Evolutionary conservation across 2,888 invertebrate species (phyloP), one percentile per base, ranked within the genome.

Genomic region (Cryptus viduatorius): DNA sequence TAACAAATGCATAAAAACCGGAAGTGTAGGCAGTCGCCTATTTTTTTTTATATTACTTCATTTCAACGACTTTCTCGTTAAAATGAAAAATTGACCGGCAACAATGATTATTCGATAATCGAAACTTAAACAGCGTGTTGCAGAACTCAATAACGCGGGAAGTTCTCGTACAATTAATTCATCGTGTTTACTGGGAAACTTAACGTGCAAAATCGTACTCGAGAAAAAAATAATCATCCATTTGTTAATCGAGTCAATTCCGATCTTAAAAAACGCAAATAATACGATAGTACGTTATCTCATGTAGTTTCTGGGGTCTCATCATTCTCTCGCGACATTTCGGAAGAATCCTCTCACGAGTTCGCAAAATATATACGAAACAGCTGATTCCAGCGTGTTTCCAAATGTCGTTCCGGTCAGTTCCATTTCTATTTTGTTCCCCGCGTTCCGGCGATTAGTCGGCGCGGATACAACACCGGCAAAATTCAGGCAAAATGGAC

Each of bases 401-500:
- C 61, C 61, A 31, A 48, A 61, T 31, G 31, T 29, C 61, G 61
- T 61, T 61, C 31, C 61, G 14, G 59, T 8, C 31, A 31, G 61
- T 61, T 12, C 61, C 31, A 61, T 61, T 61, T 46, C 48, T 24
- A 31, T 50, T 46, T 19, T 10, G 56, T 68, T 80, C 76, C 69
- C 69, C 64, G 29, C 71, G 68, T 68, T 69, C 56, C 59, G 73
- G 73, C 50, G 37, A 44, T 37, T 24, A 24, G 12, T 48, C 53
- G 37, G 19, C 29, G 53, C 29, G 24, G 48, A 24, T 61, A 56
- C 72, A 87, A 83, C 88, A 89, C 92, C 92, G 92, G 92, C 92
- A 93, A 94, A 93, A 37, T 37, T 88, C 91, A 91, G 92, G 91
- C 92, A 94, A 94, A 93, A 95, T 95, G 95, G 95, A 95, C 94